Evolutionary conservation across 2,888 invertebrate species (phyloP).

Genomic region (Phymatocera aterrima): DNA sequence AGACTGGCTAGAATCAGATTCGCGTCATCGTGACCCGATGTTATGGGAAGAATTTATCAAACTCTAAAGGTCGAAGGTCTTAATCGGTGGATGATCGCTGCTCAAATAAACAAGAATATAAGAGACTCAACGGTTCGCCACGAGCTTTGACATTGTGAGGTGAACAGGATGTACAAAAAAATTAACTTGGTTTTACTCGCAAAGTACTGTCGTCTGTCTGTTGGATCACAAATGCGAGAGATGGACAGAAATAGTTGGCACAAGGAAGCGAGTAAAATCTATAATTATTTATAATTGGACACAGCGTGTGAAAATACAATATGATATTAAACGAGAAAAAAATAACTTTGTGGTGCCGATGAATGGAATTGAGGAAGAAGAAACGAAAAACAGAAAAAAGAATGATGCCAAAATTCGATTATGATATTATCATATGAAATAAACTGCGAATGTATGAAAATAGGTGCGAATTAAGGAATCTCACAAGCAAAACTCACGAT

Average conservation of each 20-base stretch:
- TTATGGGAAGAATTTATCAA: conserved; percentile 8
- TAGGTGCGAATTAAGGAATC: conserved; percentile 44
- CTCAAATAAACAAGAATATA: not conserved
- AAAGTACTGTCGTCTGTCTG: not conserved
- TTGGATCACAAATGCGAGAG: not conserved
- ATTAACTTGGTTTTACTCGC: not conserved
- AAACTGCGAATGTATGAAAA: not conserved
- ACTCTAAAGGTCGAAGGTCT: not conserved
- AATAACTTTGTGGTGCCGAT: not conserved
- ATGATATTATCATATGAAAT: not conserved
- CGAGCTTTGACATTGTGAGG: not conserved
- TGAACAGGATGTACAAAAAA: not conserved
- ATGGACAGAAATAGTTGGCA: not conserved
- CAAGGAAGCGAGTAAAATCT: not conserved
- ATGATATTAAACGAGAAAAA: too few relatives aligned
- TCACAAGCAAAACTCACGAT: not conserved
- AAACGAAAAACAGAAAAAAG: not conserved
- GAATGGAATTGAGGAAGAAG: not conserved
- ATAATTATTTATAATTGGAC: conserved; percentile 1
- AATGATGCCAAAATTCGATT: too few relatives aligned
- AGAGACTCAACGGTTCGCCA: not conserved
- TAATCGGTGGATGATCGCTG: not conserved
- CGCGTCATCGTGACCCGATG: not conserved
- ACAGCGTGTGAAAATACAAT: not conserved
- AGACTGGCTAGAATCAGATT: conserved; percentile 17